Evolutionary conservation across 2,113 vertebrate genomes (phyloP), one percentile per base, ranked within the genome.

Genomic region (Eubucco bourcierii): DNA sequence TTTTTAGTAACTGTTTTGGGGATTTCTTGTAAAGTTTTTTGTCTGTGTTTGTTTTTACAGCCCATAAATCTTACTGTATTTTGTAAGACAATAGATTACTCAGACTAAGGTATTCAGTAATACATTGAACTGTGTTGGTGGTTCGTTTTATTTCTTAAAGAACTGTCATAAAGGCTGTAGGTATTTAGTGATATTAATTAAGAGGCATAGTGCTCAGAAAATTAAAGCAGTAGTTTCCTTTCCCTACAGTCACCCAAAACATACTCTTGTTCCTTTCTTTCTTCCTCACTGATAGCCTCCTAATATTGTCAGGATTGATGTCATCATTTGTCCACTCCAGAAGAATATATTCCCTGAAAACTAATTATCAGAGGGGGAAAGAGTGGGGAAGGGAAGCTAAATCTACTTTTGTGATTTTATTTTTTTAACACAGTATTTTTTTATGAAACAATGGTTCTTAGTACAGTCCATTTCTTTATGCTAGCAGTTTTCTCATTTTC

Each of bases 341-440:
- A 90, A 97, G 90, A 66, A 84, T 89, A 56, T 73, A 92, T 64
- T 96, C 87, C 67, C 85, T 95, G 90, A 80, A 94, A 97, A 95
- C 80, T 93, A 91, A 95, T 91, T 96, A 95, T 59, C 80, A 87
- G 82, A 53, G 65, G 15, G 67, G 15, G 23, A 5, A 24, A 31
- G 12, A 37, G 18, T 25, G 15, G 12, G 65, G 78, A 95, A 60
- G 37, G 71, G 41, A 74, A 96, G 77, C 29, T 72, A 29, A 88
- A 78, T 95, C 73, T 94, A 90, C 95, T 96, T 97, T 79, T 94
- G 80, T 61, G 68, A 34, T 73, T 91, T 88, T 87, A 60, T 37
- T 64, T 65, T 91, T 94, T 80, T 83, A 31, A 94, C 94, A 78
- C 47, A 82, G 33, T 80, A 88, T 78, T 81, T 97, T 97, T 95